These are phyloP conservation scores for Netelia fuscicornis DNA, from an alignment of 2,888 invertebrate species.

Conservation along the genomic window DNA sequence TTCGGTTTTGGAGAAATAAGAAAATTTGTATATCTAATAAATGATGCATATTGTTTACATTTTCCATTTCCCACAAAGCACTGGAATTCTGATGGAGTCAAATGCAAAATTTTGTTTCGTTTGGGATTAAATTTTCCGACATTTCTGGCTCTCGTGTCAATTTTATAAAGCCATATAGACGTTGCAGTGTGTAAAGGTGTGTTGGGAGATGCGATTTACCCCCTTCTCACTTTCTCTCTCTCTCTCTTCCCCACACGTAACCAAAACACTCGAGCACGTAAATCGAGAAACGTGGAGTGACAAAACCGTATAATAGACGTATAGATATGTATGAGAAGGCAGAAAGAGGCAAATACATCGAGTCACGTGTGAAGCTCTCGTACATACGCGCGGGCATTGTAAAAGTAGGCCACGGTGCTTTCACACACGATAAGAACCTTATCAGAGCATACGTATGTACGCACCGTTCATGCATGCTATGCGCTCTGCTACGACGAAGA, in stretches of 20 bases:
- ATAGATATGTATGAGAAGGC: conserved; percentile 65
- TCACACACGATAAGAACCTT: conserved; percentile 84
- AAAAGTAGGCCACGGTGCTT: conserved; percentile 84
- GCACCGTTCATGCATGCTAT: conserved; percentile 65
- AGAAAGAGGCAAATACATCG: conserved; percentile 40
- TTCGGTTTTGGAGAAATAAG: too few species aligned
- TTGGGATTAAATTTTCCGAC: too few species aligned
- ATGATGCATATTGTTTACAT: too few species aligned
- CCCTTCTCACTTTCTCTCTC: background rate
- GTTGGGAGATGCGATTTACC: conserved; percentile 8
- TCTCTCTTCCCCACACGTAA: background rate
- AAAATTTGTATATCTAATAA: too few species aligned
- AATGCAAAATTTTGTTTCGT: too few species aligned
- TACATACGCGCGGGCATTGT: conserved; percentile 68
- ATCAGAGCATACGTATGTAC: conserved; percentile 80
- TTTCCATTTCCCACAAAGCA: too few species aligned
- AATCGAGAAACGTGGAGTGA: conserved; percentile 3
- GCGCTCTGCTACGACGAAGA: conserved; percentile 56
- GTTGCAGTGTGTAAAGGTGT: too few species aligned
- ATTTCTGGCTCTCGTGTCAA: too few species aligned
- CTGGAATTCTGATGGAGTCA: too few species aligned
- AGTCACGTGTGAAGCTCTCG: conserved; percentile 58
- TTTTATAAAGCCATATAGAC: too few species aligned
- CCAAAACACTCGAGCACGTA: conserved; percentile 9
- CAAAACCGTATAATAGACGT: background rate